phyloP scores from a whole-genome alignment of 1,140 invertebrate genomes.

The Eubasilissa regina region DNA sequence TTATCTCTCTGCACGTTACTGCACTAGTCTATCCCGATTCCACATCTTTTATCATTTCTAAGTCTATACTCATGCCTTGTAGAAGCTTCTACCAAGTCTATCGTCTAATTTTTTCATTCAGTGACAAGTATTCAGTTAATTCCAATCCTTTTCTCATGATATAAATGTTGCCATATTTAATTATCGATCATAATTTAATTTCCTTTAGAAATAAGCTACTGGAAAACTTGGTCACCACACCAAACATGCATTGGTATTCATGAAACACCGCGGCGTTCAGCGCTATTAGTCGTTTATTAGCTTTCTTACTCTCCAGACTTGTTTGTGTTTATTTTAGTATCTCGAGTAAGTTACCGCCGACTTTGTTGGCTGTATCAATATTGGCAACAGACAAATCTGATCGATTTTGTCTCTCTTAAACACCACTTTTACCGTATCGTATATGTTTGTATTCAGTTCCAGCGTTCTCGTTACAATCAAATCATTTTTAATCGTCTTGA shows the following conservation, averaged over 20 bases:
- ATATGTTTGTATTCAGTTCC: not conserved
- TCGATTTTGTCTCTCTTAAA: conserved; percentile 15
- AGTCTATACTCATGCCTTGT: too few relatives aligned
- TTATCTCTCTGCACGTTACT: too few relatives aligned
- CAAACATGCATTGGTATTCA: conserved; percentile 1
- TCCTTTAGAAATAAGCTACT: not conserved
- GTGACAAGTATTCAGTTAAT: too few relatives aligned
- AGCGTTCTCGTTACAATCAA: not conserved
- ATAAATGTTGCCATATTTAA: not conserved
- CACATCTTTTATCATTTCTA: too few relatives aligned
- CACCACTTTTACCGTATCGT: too few relatives aligned
- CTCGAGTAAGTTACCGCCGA: conserved; percentile 1
- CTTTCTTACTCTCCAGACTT: not conserved
- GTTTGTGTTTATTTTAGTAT: conserved; percentile 22
- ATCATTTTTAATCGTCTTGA: not conserved
- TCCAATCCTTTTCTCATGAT: too few relatives aligned
- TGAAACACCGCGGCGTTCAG: not conserved
- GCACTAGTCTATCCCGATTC: too few relatives aligned
- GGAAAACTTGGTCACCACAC: conserved; percentile 27
- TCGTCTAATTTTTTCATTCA: too few relatives aligned
- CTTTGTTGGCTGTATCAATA: conserved; percentile 18
- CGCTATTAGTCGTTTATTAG: conserved; percentile 20
- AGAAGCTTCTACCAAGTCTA: too few relatives aligned
- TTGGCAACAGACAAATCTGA: conserved; percentile 6
- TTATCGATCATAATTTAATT: not conserved